Conservation (phyloP, 2,888 invertebrate genomes). For the Noctua pronuba region DNA sequence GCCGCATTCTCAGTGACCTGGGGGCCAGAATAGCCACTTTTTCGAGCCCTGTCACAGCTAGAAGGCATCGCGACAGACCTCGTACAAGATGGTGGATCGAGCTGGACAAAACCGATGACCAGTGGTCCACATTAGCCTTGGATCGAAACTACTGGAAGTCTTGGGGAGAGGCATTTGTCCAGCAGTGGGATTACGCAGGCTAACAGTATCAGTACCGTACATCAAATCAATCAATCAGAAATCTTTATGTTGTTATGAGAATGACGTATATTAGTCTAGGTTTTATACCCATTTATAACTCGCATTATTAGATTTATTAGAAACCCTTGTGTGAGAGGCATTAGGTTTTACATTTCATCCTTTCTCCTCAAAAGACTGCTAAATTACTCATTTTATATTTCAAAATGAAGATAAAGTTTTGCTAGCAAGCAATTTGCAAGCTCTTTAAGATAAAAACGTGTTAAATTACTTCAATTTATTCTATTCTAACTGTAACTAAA, state of each 20-base stretch:
- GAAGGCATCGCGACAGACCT: too few species aligned
- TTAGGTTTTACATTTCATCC: constrained; percentile 6
- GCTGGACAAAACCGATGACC: too few species aligned
- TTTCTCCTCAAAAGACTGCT: constrained; percentile 21
- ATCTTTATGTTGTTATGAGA: neutral
- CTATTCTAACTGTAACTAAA: constrained; percentile 22
- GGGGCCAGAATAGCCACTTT: too few species aligned
- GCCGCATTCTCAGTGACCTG: too few species aligned
- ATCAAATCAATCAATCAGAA: neutral
- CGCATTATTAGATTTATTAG: constrained; percentile 8
- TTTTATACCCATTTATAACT: neutral
- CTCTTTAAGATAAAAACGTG: constrained; percentile 45
- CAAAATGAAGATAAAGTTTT: constrained; percentile 29
- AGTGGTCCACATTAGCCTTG: too few species aligned
- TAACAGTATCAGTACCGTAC: too few species aligned
- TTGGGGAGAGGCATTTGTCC: too few species aligned
- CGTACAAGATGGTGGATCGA: too few species aligned
- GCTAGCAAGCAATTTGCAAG: constrained; percentile 32
- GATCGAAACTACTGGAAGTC: too few species aligned
- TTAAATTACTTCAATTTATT: constrained; percentile 52
- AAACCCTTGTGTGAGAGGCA: neutral
- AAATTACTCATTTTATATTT: constrained; percentile 40
- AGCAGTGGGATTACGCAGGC: too few species aligned
- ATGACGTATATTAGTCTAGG: neutral
- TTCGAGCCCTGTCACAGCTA: too few species aligned